Percentiles rank a stretch among this genome's conserved stretches.
These are phyloP conservation scores for Macrosiphum euphorbiae DNA, from an alignment of 2,888 invertebrate species.

Conservation along the genomic window DNA sequence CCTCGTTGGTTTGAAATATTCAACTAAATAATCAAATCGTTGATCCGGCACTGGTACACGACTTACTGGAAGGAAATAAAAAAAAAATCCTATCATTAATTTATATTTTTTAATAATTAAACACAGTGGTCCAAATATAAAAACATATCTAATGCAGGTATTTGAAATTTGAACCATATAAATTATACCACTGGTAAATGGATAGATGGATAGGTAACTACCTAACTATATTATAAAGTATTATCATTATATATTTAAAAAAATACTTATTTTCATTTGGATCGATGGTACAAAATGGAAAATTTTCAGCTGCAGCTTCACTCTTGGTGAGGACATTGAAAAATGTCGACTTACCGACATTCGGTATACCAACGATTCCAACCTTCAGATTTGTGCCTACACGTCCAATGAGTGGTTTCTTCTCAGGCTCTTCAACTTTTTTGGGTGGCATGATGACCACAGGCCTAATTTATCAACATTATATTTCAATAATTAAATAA, in stretches of 20 bases:
- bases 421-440: slow-evolving; percentile 90
- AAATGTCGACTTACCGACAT: slow-evolving; percentile 99
- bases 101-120: neutral
- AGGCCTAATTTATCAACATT: neutral
- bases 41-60: slow-evolving; percentile 98
- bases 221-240: neutral
- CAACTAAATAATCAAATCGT: slow-evolving; percentile 92
- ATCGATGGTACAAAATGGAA: slow-evolving; percentile 99
- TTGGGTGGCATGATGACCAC: slow-evolving; percentile 82
- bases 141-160: neutral
- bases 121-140: neutral
- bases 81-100: slow-evolving; percentile 38
- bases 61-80: slow-evolving; percentile 76
- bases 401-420: slow-evolving; percentile 91
- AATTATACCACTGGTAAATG: neutral
- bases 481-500: neutral
- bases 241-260: slow-evolving; percentile 21
- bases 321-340: slow-evolving; percentile 99
- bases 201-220: neutral
- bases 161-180: neutral
- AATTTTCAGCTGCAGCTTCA: slow-evolving; percentile 97
- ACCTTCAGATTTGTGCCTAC: slow-evolving; percentile 96
- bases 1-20: slow-evolving; percentile 95
- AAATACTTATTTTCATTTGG: slow-evolving; percentile 99
- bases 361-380: slow-evolving; percentile 96